These are phyloP conservation scores for Ahaetulla prasina DNA, from an alignment of 2,113 vertebrate species.

Conservation along the genomic window DNA sequence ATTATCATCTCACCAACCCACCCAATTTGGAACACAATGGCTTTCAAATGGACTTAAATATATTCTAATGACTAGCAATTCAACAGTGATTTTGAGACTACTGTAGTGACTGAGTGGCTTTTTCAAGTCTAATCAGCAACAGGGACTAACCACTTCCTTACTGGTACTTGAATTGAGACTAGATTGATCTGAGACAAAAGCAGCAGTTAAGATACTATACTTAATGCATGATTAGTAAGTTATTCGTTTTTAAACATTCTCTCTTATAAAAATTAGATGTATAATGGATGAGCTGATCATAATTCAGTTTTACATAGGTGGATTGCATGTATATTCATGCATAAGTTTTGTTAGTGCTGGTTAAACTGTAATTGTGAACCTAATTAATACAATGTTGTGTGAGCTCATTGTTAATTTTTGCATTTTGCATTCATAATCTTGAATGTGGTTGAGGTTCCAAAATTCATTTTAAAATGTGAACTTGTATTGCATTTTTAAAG, in stretches of 20 bases:
- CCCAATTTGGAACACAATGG: neutral
- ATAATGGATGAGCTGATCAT: neutral
- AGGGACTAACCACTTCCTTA: neutral
- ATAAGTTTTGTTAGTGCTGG: neutral
- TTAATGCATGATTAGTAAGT: neutral
- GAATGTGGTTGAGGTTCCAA: neutral
- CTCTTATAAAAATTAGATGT: neutral
- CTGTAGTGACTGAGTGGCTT: neutral
- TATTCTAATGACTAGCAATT: neutral
- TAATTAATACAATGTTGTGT: neutral
- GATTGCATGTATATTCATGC: neutral
- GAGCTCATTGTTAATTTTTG: neutral
- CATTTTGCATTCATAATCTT: neutral
- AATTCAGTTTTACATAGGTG: neutral
- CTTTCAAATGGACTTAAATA: neutral
- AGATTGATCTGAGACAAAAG: neutral
- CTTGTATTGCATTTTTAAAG: neutral
- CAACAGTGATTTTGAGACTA: neutral
- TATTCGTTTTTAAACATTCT: neutral
- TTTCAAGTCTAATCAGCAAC: neutral
- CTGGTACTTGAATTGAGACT: neutral
- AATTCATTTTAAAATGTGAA: neutral
- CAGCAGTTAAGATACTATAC: neutral
- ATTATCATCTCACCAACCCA: neutral
- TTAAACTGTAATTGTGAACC: neutral